Evolutionary conservation across 2,113 vertebrate genomes (phyloP), one percentile per base, ranked within the genome.

Genomic region (Lepus europaeus): DNA sequence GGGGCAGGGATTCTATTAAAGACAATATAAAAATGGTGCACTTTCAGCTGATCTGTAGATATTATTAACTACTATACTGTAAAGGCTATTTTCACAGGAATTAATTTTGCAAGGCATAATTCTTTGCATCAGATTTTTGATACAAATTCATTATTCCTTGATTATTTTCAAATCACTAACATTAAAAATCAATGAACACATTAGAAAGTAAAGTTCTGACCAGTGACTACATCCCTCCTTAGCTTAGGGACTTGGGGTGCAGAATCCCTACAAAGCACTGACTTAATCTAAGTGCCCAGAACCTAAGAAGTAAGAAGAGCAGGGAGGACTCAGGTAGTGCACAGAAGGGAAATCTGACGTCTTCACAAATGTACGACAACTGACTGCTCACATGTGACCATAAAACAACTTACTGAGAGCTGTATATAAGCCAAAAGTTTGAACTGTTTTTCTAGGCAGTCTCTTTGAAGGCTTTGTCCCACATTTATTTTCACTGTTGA

Each of bases 121-220:
- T 77, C 51, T 85, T 89, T 77, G 66, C 25, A 88, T 85, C 14
- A 49, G 11, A 17, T 80, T 91, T 86, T 72, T 91, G 87, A 93
- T 86, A 83, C 6, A 89, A 83, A 87, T 79, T 73, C 84, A 90
- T 59, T 66, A 81, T n/a, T 93, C 68, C 73, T 83, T 95, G 94
- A 94, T 70, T 95, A 68, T 92, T 81, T 84, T 95, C 33, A 90
- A 94, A 83, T 23, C 10, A 93, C 31, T 63, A 89, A 45, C 4
- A 25, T 66, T 69, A 68, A 81, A 91, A 87, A 64, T 29, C 76
- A 94, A 85, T 22, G 36, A 94, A 72, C 25, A 78, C 16, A 68
- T 68, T 22, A 95, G 51, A 91, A 88, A 95, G 73, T 20, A 92
- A 74, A 13, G 6, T 90, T 93, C 70, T 89, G 80, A 82, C 74